Percentiles rank a stretch among this genome's conserved stretches.
phyloP scores from a whole-genome alignment of 2,797 vertebrate species.

The Poecilia gillii region DNA sequence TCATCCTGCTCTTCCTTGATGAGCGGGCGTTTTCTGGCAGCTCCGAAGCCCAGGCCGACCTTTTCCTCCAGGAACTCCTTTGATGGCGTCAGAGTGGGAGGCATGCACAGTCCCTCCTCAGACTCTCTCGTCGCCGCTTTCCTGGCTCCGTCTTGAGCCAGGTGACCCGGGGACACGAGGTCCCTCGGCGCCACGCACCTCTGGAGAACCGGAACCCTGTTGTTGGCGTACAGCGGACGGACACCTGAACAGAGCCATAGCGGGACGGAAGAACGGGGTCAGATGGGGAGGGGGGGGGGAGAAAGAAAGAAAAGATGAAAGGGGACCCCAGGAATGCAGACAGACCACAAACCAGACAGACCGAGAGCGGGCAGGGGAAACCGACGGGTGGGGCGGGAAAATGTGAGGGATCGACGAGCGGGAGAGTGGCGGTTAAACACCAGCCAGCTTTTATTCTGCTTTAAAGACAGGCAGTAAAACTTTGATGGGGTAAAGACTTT shows the following conservation, averaged over 20 bases:
- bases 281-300: background rate
- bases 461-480: slow-evolving; percentile 80
- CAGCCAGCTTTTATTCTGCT: slow-evolving; percentile 78
- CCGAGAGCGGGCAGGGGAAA: slow-evolving; percentile 17
- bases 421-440: slow-evolving; percentile 72
- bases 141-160: slow-evolving; percentile 46
- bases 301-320: slow-evolving; percentile 26
- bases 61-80: slow-evolving; percentile 75
- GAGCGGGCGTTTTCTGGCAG: slow-evolving; percentile 85
- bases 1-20: slow-evolving; percentile 71
- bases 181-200: slow-evolving; percentile 69
- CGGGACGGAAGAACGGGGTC: background rate
- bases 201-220: slow-evolving; percentile 81
- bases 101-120: slow-evolving; percentile 56
- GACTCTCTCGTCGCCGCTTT: slow-evolving; percentile 42
- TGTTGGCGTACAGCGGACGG: slow-evolving; percentile 64
- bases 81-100: slow-evolving; percentile 59
- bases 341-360: slow-evolving; percentile 43
- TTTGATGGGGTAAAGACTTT: slow-evolving; percentile 81
- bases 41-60: slow-evolving; percentile 68
- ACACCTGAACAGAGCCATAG: slow-evolving; percentile 62
- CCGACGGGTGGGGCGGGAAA: slow-evolving; percentile 20
- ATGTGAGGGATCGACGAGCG: slow-evolving; percentile 31
- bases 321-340: slow-evolving; percentile 32
- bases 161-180: slow-evolving; percentile 48